A percentile compares a stretch with the other conserved stretches of the same genome.
phyloP scores from a whole-genome alignment of 2,113 vertebrate species.

The Ia io region DNA sequence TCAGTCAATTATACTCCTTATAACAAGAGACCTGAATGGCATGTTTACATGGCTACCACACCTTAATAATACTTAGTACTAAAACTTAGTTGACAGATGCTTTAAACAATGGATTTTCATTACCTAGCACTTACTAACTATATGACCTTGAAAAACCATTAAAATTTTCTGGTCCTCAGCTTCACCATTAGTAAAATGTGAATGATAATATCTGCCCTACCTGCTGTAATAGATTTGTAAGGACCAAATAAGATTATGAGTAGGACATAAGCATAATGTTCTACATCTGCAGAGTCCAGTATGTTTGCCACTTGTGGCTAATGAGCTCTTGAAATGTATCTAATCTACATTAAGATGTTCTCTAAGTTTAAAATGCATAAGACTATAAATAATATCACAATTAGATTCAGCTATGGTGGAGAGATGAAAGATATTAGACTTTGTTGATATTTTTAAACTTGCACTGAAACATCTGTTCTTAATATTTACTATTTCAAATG shows the following conservation, averaged over 20 bases:
- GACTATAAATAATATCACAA: neutral
- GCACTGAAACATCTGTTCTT: neutral
- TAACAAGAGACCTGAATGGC: neutral
- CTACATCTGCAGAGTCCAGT: neutral
- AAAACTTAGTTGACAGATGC: no score
- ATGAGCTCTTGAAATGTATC: neutral
- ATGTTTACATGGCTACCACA: neutral
- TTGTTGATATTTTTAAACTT: neutral
- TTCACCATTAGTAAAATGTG: neutral
- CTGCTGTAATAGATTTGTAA: neutral
- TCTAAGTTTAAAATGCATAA: neutral
- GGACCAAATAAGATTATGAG: neutral
- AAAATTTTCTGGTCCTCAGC: neutral
- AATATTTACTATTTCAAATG: neutral
- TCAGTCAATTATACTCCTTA: neutral
- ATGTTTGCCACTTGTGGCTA: neutral
- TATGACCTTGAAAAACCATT: neutral
- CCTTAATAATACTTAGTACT: neutral
- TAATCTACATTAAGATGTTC: neutral
- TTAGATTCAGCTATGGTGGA: neutral
- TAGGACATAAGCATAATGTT: neutral
- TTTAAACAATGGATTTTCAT: neutral
- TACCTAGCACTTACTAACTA: neutral
- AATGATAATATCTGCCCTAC: neutral
- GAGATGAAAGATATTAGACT: neutral